Evolutionary conservation across 2,888 invertebrate genomes (phyloP).

Genomic region (Megaustenia siamemsis): DNA sequence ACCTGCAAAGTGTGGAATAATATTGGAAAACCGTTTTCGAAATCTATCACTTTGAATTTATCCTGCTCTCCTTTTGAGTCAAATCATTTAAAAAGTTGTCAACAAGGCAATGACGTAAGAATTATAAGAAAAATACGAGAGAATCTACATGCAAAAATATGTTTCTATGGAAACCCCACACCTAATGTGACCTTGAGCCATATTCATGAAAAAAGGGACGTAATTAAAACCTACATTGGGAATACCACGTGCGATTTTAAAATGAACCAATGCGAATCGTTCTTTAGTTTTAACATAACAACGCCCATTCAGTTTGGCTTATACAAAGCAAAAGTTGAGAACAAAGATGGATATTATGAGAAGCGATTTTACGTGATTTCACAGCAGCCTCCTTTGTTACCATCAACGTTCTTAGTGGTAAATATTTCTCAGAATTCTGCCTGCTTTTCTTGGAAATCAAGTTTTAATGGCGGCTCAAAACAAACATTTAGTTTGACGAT

Average conservation of each 20-base stretch:
- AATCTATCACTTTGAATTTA: slow-evolving; percentile 14
- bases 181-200: background rate
- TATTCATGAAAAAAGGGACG: background rate
- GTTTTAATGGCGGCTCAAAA: slow-evolving; percentile 40
- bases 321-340: slow-evolving; percentile 19
- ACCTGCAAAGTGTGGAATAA: slow-evolving; percentile 35
- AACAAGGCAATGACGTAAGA: background rate
- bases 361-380: slow-evolving; percentile 21
- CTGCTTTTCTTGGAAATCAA: slow-evolving; percentile 36
- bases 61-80: slow-evolving; percentile 36
- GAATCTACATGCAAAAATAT: background rate
- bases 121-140: background rate
- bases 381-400: slow-evolving; percentile 38
- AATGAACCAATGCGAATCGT: background rate
- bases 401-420: background rate
- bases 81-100: background rate
- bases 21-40: background rate
- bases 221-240: background rate
- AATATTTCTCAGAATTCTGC: slow-evolving; percentile 25
- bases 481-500: slow-evolving; percentile 29
- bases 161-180: slow-evolving; percentile 30
- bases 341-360: slow-evolving; percentile 19
- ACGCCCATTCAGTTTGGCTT: slow-evolving; percentile 26
- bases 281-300: slow-evolving; percentile 19
- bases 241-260: background rate